phyloP scores from a whole-genome alignment of 53 echinoderm and acorn worm species.

The Mesocentrotus franciscanus region DNA sequence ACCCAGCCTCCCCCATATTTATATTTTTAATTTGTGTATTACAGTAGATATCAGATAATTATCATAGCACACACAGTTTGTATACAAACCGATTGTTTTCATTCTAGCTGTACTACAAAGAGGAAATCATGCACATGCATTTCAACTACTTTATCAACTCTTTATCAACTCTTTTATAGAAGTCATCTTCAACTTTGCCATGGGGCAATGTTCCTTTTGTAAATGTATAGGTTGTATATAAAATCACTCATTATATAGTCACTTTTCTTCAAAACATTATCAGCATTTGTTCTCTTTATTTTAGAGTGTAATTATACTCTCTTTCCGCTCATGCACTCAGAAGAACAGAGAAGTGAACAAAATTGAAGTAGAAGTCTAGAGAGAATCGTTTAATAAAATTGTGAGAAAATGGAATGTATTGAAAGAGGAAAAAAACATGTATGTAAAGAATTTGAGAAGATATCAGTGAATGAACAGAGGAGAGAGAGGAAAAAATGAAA shows the following conservation, averaged over 20 bases:
- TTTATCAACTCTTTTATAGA: slow-evolving; percentile 1
- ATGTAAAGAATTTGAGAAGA: neutral
- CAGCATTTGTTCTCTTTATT: neutral
- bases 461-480: neutral
- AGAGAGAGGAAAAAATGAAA: no score
- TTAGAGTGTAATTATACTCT: neutral
- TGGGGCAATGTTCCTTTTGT: neutral
- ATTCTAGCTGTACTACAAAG: neutral
- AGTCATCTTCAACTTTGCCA: neutral
- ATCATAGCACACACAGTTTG: neutral
- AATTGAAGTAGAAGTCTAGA: no score
- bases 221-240: slow-evolving; percentile 14
- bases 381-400: no score
- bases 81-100: neutral
- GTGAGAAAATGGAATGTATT: no score
- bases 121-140: neutral
- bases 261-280: neutral
- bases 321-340: neutral
- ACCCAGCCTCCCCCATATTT: neutral
- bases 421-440: no score
- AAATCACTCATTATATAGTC: slow-evolving; percentile 29
- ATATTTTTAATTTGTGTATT: neutral
- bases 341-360: neutral
- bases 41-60: neutral
- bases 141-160: neutral